Evolutionary conservation across 2,888 invertebrate genomes (phyloP), one percentile per base, ranked within the genome.

Genomic region (Eremobia ochroleuca): DNA sequence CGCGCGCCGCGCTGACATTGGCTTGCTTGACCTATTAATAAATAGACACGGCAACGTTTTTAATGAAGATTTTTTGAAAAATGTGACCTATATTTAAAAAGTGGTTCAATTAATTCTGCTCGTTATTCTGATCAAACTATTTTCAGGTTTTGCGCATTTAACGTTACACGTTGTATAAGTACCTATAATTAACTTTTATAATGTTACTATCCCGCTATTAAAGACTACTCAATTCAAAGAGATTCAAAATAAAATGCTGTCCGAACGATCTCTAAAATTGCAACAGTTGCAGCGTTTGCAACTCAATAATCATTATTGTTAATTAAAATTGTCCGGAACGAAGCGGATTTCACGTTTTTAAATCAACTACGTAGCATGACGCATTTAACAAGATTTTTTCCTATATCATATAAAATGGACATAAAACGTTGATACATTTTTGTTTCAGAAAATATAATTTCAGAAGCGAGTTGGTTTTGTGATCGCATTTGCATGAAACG

Each of bases 401-500:
- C 31, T 25, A 6, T 49, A 18, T 31, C 28, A 31, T 59, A 31
- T 31, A 59, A 31, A 31, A 61, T 34, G 4, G 25, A 34, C 43
- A 40, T 11, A 49, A 55, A 67, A 9, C 61, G 18, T 55, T 64
- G 18, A 52, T 43, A 61, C 4, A 21, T 31, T 40, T 46, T 28
- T 69, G n/a, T 81, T 76, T 61, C 15, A 59, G 31, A 71, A 43
- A 67, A 58, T 52, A 28, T 55, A 46, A 37, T 37, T 79, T 64
- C 28, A 46, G n/a, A 68, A 61, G 13, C 31, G 18, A 73, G 49
- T 49, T 43, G n/a, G 46, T 62, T 73, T 66, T 73, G 74, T 70
- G 28, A 55, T 76, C 73, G 65, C 83, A 86, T 90, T 90, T 86
- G 82, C 88, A 88, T 88, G 84, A 89, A 89, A 89, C 78, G 83